Evolutionary conservation across 2,797 vertebrate species (phyloP).

Genomic region (Diplodus sargus): DNA sequence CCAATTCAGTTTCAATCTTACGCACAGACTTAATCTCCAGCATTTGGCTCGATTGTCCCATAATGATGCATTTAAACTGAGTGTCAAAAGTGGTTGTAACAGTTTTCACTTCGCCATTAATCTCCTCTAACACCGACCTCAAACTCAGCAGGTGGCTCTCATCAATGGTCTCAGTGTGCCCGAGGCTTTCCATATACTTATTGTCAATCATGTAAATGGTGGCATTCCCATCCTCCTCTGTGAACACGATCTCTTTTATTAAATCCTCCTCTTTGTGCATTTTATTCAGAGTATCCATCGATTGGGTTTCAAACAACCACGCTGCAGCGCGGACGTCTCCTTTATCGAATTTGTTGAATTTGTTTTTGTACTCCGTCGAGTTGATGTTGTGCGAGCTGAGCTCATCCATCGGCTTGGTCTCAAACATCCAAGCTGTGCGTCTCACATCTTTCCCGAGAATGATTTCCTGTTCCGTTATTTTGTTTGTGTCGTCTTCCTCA

Average conservation of each 20-base stretch:
- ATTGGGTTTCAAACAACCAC: conserved; percentile 91
- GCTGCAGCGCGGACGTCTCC: conserved; percentile 85
- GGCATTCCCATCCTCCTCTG: conserved; percentile 87
- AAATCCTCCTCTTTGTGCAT: conserved; percentile 84
- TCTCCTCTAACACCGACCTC: conserved; percentile 89
- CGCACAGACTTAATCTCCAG: conserved; percentile 89
- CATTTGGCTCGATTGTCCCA: conserved; percentile 89
- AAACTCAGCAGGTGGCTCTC: conserved; percentile 87
- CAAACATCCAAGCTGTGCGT: conserved; percentile 91
- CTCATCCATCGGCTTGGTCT: conserved; percentile 87
- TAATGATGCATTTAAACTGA: conserved; percentile 89
- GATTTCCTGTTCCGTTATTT: conserved; percentile 86
- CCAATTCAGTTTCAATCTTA: conserved; percentile 89
- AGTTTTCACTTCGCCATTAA: conserved; percentile 89
- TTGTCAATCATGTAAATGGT: conserved; percentile 91
- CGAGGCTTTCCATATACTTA: conserved; percentile 85
- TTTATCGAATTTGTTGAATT: conserved; percentile 86
- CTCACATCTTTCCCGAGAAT: conserved; percentile 89
- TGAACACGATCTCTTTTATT: conserved; percentile 76
- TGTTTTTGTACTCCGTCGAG: conserved; percentile 78
- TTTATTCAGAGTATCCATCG: conserved; percentile 88
- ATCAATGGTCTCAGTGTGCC: conserved; percentile 88
- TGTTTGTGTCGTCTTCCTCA: conserved; percentile 76
- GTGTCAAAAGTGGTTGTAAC: conserved; percentile 91
- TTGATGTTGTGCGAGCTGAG: conserved; percentile 66